Evolutionary conservation across 2,113 vertebrate species (phyloP).

Genomic region (Irena cyanogastra): DNA sequence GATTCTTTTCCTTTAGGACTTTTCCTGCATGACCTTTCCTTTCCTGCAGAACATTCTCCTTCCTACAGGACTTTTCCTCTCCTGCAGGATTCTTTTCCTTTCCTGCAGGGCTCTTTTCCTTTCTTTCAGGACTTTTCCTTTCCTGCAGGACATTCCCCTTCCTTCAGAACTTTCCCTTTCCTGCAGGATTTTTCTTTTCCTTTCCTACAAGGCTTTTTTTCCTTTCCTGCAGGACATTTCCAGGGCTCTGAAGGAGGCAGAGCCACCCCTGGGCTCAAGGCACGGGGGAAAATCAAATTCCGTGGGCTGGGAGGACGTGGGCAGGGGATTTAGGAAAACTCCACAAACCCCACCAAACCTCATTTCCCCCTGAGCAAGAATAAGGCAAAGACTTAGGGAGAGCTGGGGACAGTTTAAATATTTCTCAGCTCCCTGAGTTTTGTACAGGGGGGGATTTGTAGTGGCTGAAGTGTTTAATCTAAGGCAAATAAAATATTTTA

Average conservation of each 20-base stretch:
- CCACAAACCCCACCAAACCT: background rate
- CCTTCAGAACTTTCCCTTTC: background rate
- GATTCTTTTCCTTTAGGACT: background rate
- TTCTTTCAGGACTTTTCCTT: accelerated
- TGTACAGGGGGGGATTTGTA: background rate
- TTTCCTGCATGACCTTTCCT: background rate
- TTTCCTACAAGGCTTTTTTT: background rate
- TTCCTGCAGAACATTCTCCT: background rate
- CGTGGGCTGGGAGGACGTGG: accelerated
- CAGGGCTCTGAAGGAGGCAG: background rate
- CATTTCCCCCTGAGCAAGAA: accelerated
- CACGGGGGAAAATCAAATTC: background rate
- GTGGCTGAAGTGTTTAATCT: background rate
- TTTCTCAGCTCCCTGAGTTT: background rate
- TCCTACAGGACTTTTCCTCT: no score
- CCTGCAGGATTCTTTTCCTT: background rate
- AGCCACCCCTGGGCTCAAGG: background rate
- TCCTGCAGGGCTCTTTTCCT: background rate
- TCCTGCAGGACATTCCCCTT: background rate
- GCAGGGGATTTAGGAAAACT: no score
- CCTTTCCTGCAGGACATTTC: background rate
- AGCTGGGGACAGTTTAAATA: background rate
- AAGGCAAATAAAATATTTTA: background rate
- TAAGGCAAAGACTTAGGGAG: background rate
- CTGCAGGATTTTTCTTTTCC: background rate